Evolutionary conservation across 2,888 invertebrate species (phyloP).

Genomic region (Cerastis rubricosa): DNA sequence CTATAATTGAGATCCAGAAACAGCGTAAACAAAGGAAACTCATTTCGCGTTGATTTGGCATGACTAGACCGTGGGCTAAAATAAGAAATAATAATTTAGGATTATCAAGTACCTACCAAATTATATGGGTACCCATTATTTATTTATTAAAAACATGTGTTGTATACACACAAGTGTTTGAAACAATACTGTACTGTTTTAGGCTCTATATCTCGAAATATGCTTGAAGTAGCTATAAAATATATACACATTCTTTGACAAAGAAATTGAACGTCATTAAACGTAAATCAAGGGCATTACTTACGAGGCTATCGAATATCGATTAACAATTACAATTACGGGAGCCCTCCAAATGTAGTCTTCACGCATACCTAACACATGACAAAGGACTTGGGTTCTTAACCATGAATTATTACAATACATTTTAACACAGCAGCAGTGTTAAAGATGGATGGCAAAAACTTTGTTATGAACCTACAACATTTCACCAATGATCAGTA

Average conservation of each 20-base stretch:
- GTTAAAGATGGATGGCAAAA: not conserved
- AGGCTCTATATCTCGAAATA: not conserved
- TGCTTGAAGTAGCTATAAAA: not conserved
- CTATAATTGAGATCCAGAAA: not conserved
- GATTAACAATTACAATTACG: constrained; percentile 18
- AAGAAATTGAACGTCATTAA: constrained; percentile 3
- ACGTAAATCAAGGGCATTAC: constrained; percentile 5
- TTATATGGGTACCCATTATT: not conserved
- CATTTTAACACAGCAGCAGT: not conserved
- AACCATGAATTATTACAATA: no score
- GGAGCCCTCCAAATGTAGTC: not conserved
- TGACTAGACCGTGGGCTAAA: not conserved
- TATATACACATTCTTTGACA: not conserved
- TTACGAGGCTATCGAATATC: constrained; percentile 8
- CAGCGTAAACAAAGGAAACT: not conserved
- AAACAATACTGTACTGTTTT: not conserved
- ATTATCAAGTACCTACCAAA: not conserved
- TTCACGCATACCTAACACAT: constrained; percentile 5
- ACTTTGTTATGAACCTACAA: not conserved
- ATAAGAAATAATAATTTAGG: not conserved
- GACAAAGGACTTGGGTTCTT: not conserved
- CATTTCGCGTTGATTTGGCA: not conserved
- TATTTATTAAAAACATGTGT: not conserved
- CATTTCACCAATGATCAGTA: not conserved
- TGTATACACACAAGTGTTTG: no score